phyloP scores from a whole-genome alignment of 2,797 vertebrate species.

The Pampus argenteus region DNA sequence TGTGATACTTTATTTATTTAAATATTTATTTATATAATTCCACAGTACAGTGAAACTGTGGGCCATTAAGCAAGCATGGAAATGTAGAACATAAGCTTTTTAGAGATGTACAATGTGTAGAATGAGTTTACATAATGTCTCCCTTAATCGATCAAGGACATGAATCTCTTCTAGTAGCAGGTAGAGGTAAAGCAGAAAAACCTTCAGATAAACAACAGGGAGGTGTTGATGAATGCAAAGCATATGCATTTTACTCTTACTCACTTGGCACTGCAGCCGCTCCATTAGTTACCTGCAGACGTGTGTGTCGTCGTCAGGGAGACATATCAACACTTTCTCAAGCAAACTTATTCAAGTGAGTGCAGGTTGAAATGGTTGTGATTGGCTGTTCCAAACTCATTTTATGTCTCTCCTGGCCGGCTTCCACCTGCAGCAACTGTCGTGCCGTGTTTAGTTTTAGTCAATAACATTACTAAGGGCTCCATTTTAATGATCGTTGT shows the following conservation, averaged over 20 bases:
- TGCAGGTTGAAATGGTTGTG: constrained; percentile 12
- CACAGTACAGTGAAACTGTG: constrained; percentile 3
- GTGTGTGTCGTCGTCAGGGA: background rate
- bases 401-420: background rate
- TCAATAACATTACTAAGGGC: too few species aligned
- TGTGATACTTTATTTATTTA: too few species aligned
- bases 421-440: constrained; percentile 4
- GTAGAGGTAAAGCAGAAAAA: background rate
- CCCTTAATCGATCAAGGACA: constrained; percentile 23
- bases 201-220: constrained; percentile 16
- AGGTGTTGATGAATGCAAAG: constrained; percentile 25
- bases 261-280: background rate
- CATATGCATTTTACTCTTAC: constrained; percentile 15
- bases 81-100: constrained; percentile 23
- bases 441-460: constrained; percentile 1
- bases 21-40: constrained; percentile 34
- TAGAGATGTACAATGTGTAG: background rate
- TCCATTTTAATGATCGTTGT: too few species aligned
- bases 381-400: background rate
- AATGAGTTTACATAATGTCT: background rate
- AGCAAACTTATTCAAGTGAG: constrained; percentile 12
- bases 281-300: constrained; percentile 13
- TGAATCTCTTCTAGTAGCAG: background rate
- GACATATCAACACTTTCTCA: background rate
- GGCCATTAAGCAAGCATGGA: constrained; percentile 1